Base-by-base conservation (phyloP, 2,888 invertebrate species). In the Oscheius sp. region DNA sequence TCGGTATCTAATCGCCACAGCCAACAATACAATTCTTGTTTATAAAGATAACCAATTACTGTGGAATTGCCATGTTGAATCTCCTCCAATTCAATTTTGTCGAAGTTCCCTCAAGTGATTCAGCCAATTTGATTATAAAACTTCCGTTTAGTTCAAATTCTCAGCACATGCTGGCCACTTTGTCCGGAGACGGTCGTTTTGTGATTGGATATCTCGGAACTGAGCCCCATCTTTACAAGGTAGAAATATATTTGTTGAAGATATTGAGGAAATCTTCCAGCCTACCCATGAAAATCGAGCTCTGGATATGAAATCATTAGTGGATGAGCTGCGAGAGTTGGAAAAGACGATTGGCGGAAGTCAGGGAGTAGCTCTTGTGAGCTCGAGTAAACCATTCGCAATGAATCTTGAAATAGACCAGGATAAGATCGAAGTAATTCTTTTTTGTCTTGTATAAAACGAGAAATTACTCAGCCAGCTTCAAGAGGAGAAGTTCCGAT, bases 121-220 rank as follows among this genome's bases (percentile, higher is more conserved):
- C 31, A 15, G 12, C 23, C 8, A 37, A 23, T 23, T 23, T n/a
- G 12, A 10, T 39, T 37, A 12, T 3, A 17, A 25, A 34, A 39
- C 23, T 50, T 6, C 12, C 25, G 20, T 69, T 1, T 66, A 77
- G 74, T 37, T 57, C 70, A 46, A 23, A 53, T 25, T 71, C 66
- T 42, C 71, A 72, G 23, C 71, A 78, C 37, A 64, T 73, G 17
- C 69, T 78, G 15, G 68, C 73, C 20, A 17, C 74, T 48, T 20
- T 74, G 48, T 42, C 61, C 0, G 4, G 53, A 2, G 67, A 71
- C 20, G 75, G 78, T 2, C 70, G 69, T 25, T 45, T 78, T 2
- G 65, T 68, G 0, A 58, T 78, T 20, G 76, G 77, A 5, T 80
- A 78, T 37, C 68, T 78, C 12, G 80, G 80, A 33, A 77, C 77